A percentile compares a stretch with the other conserved stretches of the same genome.
phyloP scores from a whole-genome alignment of 2,888 invertebrate species.

The Agonopterix heracliana region DNA sequence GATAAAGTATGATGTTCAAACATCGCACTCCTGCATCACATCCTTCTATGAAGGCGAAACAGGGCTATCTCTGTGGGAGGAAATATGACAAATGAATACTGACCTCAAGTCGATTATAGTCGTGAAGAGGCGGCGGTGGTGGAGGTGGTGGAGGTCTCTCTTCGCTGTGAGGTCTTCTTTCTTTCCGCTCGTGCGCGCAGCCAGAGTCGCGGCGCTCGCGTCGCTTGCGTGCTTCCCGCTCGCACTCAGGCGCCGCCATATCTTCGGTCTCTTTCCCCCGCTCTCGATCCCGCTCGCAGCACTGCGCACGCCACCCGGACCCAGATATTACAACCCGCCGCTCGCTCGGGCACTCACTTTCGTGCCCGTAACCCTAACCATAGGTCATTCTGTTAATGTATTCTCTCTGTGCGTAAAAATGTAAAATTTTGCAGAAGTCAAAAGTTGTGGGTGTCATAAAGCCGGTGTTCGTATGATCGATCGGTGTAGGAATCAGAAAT shows the following conservation, averaged over 20 bases:
- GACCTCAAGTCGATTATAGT: conserved; percentile 65
- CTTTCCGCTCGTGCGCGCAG: conserved; percentile 66
- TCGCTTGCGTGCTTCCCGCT: conserved; percentile 77
- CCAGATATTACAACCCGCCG: conserved; percentile 67
- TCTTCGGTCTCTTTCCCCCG: conserved; percentile 58
- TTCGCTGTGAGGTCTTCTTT: conserved; percentile 65
- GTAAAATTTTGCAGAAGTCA: neutral
- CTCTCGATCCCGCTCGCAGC: conserved; percentile 55
- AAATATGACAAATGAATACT: conserved; percentile 3
- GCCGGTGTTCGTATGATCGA: conserved; percentile 11
- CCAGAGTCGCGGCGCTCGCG: conserved; percentile 79
- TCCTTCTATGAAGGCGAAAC: too few relatives aligned
- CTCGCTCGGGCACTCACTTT: conserved; percentile 65
- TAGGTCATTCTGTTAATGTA: conserved; percentile 46
- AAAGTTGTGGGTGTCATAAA: conserved; percentile 1
- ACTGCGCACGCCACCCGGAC: conserved; percentile 70
- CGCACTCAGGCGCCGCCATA: conserved; percentile 73
- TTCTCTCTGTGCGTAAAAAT: conserved; percentile 29
- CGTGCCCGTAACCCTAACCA: conserved; percentile 68
- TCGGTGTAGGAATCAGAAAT: conserved; percentile 5
- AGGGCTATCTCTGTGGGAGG: neutral
- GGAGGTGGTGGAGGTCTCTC: conserved; percentile 63
- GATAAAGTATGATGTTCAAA: too few relatives aligned
- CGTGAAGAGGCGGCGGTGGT: conserved; percentile 63
- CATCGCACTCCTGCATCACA: too few relatives aligned